A percentile compares a stretch with the other conserved stretches of the same genome.
Conservation (phyloP, 2,797 vertebrate genomes). For the Malacoctenus gilli region DNA sequence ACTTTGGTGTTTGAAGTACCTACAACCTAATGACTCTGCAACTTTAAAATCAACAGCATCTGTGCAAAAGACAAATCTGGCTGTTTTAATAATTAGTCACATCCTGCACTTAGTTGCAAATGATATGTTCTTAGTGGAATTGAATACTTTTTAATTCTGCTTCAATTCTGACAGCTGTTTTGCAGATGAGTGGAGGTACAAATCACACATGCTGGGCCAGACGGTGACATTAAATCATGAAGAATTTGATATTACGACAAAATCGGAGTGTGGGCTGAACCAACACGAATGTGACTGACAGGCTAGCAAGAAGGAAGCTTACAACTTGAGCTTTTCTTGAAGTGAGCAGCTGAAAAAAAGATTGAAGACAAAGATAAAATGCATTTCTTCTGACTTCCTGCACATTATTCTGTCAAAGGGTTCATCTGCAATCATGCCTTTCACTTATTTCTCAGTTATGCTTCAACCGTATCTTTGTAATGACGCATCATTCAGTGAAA, state of each 20-base stretch:
- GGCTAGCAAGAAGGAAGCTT: neutral
- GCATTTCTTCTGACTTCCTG: conserved; percentile 2
- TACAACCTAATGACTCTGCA: conserved; percentile 13
- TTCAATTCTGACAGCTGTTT: conserved; percentile 28
- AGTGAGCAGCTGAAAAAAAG: too few relatives aligned
- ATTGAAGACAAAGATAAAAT: too few relatives aligned
- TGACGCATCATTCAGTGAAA: conserved; percentile 11
- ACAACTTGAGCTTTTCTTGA: neutral
- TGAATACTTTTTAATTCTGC: conserved; percentile 19
- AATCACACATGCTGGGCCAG: conserved; percentile 26
- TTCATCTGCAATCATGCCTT: neutral
- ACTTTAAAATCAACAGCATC: conserved; percentile 39
- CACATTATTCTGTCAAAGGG: neutral
- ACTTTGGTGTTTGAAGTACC: conserved; percentile 26
- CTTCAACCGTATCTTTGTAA: conserved; percentile 6
- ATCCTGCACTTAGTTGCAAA: conserved; percentile 9
- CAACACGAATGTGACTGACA: neutral
- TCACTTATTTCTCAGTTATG: conserved; percentile 8
- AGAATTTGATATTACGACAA: conserved; percentile 20
- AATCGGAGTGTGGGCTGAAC: neutral
- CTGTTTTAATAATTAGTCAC: conserved; percentile 26
- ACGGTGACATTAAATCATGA: conserved; percentile 40
- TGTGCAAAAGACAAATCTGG: conserved; percentile 28
- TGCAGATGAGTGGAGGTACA: conserved; percentile 19
- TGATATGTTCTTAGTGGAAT: conserved; percentile 12